phyloP scores from a whole-genome alignment of 2,797 vertebrate species.

The Silurus lanzhouensis region DNA sequence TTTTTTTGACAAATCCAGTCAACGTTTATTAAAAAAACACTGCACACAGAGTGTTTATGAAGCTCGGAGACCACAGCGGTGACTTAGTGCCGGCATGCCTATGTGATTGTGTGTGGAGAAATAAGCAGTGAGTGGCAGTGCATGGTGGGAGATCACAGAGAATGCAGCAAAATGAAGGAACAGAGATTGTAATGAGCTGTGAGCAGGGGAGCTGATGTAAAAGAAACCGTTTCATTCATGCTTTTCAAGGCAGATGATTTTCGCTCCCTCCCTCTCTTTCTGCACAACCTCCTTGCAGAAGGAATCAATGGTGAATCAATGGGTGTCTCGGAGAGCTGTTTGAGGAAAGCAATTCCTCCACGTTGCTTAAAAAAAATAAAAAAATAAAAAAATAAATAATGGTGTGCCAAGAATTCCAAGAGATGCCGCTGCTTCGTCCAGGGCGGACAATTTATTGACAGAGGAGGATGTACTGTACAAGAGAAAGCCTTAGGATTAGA shows the following conservation, averaged over 20 bases:
- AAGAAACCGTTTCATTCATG: constrained; percentile 48
- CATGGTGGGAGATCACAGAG: constrained; percentile 30
- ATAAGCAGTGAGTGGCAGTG: constrained; percentile 30
- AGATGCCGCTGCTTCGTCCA: constrained; percentile 1
- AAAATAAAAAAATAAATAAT: neutral
- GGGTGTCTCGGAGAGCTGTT: constrained; percentile 61
- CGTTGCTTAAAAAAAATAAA: constrained; percentile 52
- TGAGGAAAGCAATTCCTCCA: constrained; percentile 67
- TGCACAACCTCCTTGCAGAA: constrained; percentile 24
- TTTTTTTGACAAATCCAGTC: neutral
- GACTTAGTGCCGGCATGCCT: constrained; percentile 1
- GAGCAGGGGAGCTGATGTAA: constrained; percentile 27
- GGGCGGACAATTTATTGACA: constrained; percentile 61
- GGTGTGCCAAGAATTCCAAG: constrained; percentile 61
- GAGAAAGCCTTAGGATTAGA: constrained; percentile 58
- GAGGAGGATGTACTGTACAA: constrained; percentile 65
- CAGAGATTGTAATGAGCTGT: constrained; percentile 43
- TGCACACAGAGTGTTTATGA: neutral
- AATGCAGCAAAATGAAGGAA: constrained; percentile 38
- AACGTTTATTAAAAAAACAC: constrained; percentile 16
- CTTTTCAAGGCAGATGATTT: constrained; percentile 47
- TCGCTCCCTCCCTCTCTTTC: constrained; percentile 31
- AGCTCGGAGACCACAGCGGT: neutral
- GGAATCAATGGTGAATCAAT: constrained; percentile 69
- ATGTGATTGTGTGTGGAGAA: constrained; percentile 18